Conservation (phyloP, 1,140 invertebrate genomes). For the Bombyx mandarina region DNA sequence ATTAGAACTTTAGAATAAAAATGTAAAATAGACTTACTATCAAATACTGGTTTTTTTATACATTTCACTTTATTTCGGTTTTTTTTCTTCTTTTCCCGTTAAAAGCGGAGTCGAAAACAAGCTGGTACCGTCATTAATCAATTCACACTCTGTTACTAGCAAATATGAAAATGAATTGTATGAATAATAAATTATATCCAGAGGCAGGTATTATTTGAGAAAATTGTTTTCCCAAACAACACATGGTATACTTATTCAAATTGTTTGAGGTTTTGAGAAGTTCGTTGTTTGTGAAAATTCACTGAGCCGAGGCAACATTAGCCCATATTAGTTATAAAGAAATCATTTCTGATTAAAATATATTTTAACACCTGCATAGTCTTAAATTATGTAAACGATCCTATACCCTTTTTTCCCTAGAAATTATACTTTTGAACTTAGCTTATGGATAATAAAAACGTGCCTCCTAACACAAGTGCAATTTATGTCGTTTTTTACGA, state of each 20-base stretch:
- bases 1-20: too few species aligned
- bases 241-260: constrained; percentile 9
- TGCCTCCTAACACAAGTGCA: constrained; percentile 9
- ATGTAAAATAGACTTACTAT: too few species aligned
- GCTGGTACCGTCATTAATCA: constrained; percentile 28
- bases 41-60: too few species aligned
- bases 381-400: too few species aligned
- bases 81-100: constrained; percentile 19
- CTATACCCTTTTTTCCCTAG: too few species aligned
- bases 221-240: constrained; percentile 16
- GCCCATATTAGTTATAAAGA: too few species aligned
- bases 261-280: neutral
- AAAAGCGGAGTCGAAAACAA: constrained; percentile 18
- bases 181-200: constrained; percentile 16
- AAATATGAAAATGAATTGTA: constrained; percentile 32
- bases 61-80: neutral
- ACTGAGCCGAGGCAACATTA: too few species aligned
- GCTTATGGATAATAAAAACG: too few species aligned
- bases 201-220: constrained; percentile 16
- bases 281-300: too few species aligned
- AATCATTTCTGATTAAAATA: too few species aligned
- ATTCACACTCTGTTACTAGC: constrained; percentile 25
- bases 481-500: constrained; percentile 29
- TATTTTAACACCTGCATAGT: too few species aligned
- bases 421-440: too few species aligned